These are phyloP conservation scores for Melieria crassipennis DNA, from an alignment of 2,888 invertebrate genomes.

Conservation along the genomic window DNA sequence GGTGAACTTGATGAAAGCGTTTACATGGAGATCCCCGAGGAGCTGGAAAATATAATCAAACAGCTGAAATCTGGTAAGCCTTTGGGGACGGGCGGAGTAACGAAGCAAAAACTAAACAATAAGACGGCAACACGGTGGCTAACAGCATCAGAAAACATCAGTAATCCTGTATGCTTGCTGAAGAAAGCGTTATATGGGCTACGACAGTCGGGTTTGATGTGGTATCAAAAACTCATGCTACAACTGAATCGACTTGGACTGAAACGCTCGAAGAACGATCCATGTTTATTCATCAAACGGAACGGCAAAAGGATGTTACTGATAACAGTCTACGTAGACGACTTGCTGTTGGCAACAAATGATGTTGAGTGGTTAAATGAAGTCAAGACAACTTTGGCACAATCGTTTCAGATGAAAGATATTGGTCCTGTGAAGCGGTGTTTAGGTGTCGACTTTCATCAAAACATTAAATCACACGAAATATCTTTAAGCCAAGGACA, in stretches of 20 bases:
- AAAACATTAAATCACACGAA: conserved; percentile 27
- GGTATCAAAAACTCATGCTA: conserved; percentile 32
- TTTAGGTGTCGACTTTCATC: conserved; percentile 38
- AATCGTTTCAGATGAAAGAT: conserved; percentile 42
- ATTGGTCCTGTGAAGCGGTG: conserved; percentile 40
- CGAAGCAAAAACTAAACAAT: conserved; percentile 1
- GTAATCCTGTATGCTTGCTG: conserved; percentile 35
- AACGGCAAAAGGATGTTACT: conserved; percentile 35
- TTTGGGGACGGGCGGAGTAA: conserved; percentile 1
- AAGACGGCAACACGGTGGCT: conserved; percentile 26
- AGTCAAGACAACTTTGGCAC: conserved; percentile 29
- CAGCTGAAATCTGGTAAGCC: conserved; percentile 17
- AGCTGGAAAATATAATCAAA: too few species aligned
- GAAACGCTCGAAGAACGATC: conserved; percentile 36
- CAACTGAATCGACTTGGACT: conserved; percentile 36
- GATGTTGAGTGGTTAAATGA: conserved; percentile 28
- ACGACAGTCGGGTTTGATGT: conserved; percentile 38
- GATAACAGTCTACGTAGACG: conserved; percentile 41
- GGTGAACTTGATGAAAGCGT: conserved; percentile 31
- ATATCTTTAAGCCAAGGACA: conserved; percentile 31
- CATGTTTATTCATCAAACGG: conserved; percentile 37
- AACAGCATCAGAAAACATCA: conserved; percentile 11
- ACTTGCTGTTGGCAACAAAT: conserved; percentile 41
- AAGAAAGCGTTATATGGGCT: conserved; percentile 39
- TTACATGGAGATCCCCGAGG: conserved; percentile 35